Conservation (phyloP, 2,888 invertebrate genomes). For the Ennomos fuscantarius region DNA sequence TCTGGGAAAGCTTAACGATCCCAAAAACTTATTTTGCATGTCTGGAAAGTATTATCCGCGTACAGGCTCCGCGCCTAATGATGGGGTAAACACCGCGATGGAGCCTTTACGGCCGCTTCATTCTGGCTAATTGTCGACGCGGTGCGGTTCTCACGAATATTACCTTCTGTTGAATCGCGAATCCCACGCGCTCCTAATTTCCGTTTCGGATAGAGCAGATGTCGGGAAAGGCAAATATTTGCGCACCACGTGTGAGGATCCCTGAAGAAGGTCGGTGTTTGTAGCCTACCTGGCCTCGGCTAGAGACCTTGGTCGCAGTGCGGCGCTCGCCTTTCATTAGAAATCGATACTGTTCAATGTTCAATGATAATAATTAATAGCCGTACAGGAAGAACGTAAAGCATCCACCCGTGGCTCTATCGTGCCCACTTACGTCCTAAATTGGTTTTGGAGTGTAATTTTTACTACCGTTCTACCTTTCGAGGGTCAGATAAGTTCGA, state of each 20-base stretch:
- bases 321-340: conserved; percentile 69
- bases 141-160: conserved; percentile 81
- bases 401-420: conserved; percentile 59
- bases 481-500: conserved; percentile 77
- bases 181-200: conserved; percentile 77
- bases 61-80: conserved; percentile 69
- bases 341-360: conserved; percentile 72
- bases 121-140: conserved; percentile 78
- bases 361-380: conserved; percentile 78
- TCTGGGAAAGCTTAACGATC: conserved; percentile 81
- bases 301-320: conserved; percentile 65
- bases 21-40: conserved; percentile 81
- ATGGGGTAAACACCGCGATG: conserved; percentile 75
- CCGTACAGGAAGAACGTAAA: conserved; percentile 50
- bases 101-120: conserved; percentile 74
- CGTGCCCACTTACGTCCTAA: conserved; percentile 64
- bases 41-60: conserved; percentile 75
- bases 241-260: conserved; percentile 60
- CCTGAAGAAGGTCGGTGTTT: conserved; percentile 59
- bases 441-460: conserved; percentile 76
- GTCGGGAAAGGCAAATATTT: conserved; percentile 65
- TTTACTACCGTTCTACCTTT: conserved; percentile 81
- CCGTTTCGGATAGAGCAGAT: conserved; percentile 69
- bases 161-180: conserved; percentile 73
- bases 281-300: conserved; percentile 59